Base-by-base conservation (phyloP, 1,140 invertebrate genomes). In the Antheraea mylitta region DNA sequence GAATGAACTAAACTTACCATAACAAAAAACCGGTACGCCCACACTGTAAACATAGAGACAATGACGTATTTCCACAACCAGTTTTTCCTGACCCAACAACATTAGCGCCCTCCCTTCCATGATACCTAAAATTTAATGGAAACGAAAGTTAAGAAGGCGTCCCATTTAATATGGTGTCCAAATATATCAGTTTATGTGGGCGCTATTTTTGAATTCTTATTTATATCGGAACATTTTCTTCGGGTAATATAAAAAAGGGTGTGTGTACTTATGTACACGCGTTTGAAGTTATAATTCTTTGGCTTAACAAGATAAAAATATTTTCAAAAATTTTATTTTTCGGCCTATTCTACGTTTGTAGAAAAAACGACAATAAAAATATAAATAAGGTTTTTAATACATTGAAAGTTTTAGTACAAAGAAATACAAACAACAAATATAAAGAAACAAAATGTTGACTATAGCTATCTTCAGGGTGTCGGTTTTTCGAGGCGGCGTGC, bases 21-120 rank as follows among this genome's bases (percentile, higher is more conserved):
- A 75, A 73, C 64, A 69, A 77, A 76, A 82, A 83, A 79, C 81
- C 74, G 74, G 79, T 79, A 75, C 73, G 75, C 81, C 81, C 77
- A 81, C 79, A 81, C 77, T 61, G 67, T 53, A 53, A 53, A 70
- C 61, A 75, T 72, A 78, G 69, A 80, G 77, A 81, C 77, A 80
- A 81, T 77, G 72, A 76, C 58, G 67, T 74, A 73, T 74, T 76
- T 68, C 74, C 66, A 69, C 58, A 74, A 75, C 81, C 79, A 83
- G 58, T 66, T 62, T 72, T 67, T 11, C 36, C 45, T 68, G 81
- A 78, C 58, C 77, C 59, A 5, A 53, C 45, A 53, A 16, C 45
- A 53, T n/a, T n/a, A n/a, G 30, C 13, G 60, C 42, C 64, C 64
- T 64, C 45, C 11, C 37, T 64, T 60, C 61, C 61, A 13, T 48